Evolutionary conservation across 2,113 vertebrate species (phyloP).

Genomic region (Raja brachyura): DNA sequence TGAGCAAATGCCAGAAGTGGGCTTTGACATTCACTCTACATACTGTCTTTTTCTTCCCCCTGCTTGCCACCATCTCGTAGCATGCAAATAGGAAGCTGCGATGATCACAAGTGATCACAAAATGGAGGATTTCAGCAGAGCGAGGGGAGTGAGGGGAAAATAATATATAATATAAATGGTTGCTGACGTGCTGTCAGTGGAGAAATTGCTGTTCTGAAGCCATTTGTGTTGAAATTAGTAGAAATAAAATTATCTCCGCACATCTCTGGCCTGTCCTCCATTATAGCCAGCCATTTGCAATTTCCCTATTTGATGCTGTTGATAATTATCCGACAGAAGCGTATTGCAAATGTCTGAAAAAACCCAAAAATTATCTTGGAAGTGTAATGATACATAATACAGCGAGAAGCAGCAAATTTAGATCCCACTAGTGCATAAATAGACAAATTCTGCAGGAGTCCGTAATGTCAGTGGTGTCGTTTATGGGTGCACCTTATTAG

Average conservation of each 20-base stretch:
- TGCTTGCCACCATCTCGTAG: slow-evolving; percentile 53
- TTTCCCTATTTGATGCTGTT: slow-evolving; percentile 27
- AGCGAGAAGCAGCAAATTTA: slow-evolving; percentile 27
- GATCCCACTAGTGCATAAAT: slow-evolving; percentile 17
- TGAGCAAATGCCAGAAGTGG: slow-evolving; percentile 69
- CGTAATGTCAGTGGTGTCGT: slow-evolving; percentile 65
- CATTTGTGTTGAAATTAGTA: slow-evolving; percentile 28
- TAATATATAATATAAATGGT: slow-evolving; percentile 49
- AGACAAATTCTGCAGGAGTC: slow-evolving; percentile 45
- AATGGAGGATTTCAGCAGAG: slow-evolving; percentile 52
- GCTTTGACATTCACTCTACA: slow-evolving; percentile 60
- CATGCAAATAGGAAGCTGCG: slow-evolving; percentile 41
- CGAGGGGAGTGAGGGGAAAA: slow-evolving; percentile 43
- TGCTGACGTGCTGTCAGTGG: slow-evolving; percentile 45
- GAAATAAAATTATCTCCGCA: slow-evolving; percentile 32
- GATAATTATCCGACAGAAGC: slow-evolving; percentile 2
- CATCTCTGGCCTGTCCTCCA: slow-evolving; percentile 29
- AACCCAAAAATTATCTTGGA: slow-evolving; percentile 24
- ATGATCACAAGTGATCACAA: slow-evolving; percentile 48
- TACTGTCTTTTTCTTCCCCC: slow-evolving; percentile 44
- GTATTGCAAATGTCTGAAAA: slow-evolving; percentile 1
- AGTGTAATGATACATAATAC: slow-evolving; percentile 15
- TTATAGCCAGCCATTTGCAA: slow-evolving; percentile 34
- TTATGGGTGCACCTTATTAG: slow-evolving; percentile 69
- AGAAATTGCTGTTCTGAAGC: slow-evolving; percentile 38